Base-by-base conservation (phyloP, 2,113 vertebrate genomes). In the Hemibagrus wyckioides region DNA sequence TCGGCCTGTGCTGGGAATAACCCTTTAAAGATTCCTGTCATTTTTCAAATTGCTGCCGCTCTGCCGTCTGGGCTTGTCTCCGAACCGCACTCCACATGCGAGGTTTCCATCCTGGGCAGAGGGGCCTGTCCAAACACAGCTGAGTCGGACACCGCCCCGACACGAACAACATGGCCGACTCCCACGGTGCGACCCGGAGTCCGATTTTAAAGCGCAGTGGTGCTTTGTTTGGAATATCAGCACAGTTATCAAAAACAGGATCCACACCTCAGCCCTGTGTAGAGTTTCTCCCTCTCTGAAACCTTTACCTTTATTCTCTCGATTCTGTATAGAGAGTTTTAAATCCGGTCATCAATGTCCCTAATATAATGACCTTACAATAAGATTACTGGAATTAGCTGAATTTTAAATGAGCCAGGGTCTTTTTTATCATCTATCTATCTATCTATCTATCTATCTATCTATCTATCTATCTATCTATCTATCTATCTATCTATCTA, bases 41-140 rank as follows among this genome's bases (percentile, higher is more conserved):
- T 96, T 95, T 93, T 92, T 92, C 80, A 86, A 92, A 94, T 94
- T 94, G 93, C 93, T 90, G 89, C 84, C 87, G 80, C 88, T 91
- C 90, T 87, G 90, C 92, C 91, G 94, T 89, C 94, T 91, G 94
- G 92, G 93, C 95, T 91, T 92, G 95, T 93, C 92, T 93, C 61
- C n/a, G 36, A 52, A 80, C 67, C 65, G 41, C 79, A 75, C 80
- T 86, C 65, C 80, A 50, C 44, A 79, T 65, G 73, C 25, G 30
- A 80, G 73, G 39, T 50, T 69, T 69, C 25, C 50, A 30, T 36
- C 44, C 54, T 19, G 85, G 6, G 75, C 80, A 87, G 41, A 81
- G 82, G 73, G 82, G 89, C 94, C 92, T 90, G 92, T 93, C 88
- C 80, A 91, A 92, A 93, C 92, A 91, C 90, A 90, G 88, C 86